A percentile compares a stretch with the other conserved stretches of the same genome.
phyloP scores from a whole-genome alignment of 2,888 invertebrate species.

The Pollenia amentaria region DNA sequence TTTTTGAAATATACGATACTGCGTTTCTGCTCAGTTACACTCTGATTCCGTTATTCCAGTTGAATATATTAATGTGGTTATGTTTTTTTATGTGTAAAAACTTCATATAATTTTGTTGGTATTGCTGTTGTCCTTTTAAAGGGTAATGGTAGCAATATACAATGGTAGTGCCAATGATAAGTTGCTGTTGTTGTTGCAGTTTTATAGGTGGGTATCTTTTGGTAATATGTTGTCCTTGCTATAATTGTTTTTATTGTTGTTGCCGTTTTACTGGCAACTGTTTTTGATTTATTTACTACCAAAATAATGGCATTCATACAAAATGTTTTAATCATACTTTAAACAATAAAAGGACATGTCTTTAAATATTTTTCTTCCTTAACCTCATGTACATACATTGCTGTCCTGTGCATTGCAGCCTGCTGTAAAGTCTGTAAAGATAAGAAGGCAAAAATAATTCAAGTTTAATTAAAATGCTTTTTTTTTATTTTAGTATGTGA shows the following conservation, averaged over 20 bases:
- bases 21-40: slow-evolving; percentile 68
- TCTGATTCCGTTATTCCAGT: slow-evolving; percentile 54
- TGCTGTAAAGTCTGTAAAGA: slow-evolving; percentile 58
- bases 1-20: slow-evolving; percentile 37
- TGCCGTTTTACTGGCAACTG: slow-evolving; percentile 54
- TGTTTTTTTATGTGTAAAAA: slow-evolving; percentile 40
- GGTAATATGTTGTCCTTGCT: slow-evolving; percentile 38
- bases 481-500: background rate
- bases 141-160: slow-evolving; percentile 8
- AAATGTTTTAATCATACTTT: slow-evolving; percentile 59
- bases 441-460: slow-evolving; percentile 54
- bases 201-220: slow-evolving; percentile 68
- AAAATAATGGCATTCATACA: slow-evolving; percentile 59
- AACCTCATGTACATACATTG: slow-evolving; percentile 10
- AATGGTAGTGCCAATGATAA: slow-evolving; percentile 25
- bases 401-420: background rate
- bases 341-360: slow-evolving; percentile 34
- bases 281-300: slow-evolving; percentile 69
- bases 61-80: slow-evolving; percentile 55
- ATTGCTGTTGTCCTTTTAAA: background rate
- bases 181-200: slow-evolving; percentile 11
- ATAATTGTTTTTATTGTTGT: slow-evolving; percentile 23
- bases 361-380: slow-evolving; percentile 13
- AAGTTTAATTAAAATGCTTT: slow-evolving; percentile 60
- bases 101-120: slow-evolving; percentile 1